These are phyloP conservation scores for Beaufortia kweichowensis DNA, from an alignment of 2,113 vertebrate species.

Conservation along the genomic window DNA sequence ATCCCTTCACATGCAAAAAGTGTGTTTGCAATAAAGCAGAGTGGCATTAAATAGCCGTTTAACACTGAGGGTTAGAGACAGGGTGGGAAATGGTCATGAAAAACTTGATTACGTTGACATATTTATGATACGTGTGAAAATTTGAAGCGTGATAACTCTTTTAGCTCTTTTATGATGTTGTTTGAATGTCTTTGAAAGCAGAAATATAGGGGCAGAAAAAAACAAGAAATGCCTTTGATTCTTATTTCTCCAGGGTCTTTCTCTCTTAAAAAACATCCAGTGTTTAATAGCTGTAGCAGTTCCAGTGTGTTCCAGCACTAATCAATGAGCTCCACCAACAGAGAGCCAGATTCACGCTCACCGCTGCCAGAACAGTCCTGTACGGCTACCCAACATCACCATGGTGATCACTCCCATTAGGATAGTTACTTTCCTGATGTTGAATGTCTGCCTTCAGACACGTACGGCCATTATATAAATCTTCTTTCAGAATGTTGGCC, in stretches of 20 bases:
- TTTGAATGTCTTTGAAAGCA: conserved; percentile 57
- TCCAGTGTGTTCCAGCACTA: conserved; percentile 66
- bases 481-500: conserved; percentile 73
- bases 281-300: conserved; percentile 72
- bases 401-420: conserved; percentile 72
- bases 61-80: too few relatives aligned
- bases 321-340: conserved; percentile 71
- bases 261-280: conserved; percentile 56
- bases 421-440: conserved; percentile 69
- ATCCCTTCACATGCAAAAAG: too few relatives aligned
- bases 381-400: conserved; percentile 69
- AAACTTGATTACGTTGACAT: neutral
- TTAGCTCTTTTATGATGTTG: conserved; percentile 54
- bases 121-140: neutral
- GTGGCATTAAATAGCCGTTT: too few relatives aligned
- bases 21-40: too few relatives aligned
- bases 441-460: conserved; percentile 73
- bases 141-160: conserved; percentile 6
- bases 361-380: conserved; percentile 66
- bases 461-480: conserved; percentile 71
- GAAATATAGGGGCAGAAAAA: conserved; percentile 26
- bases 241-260: conserved; percentile 56
- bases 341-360: conserved; percentile 66
- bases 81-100: neutral
- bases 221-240: conserved; percentile 66